These are phyloP conservation scores for Oncopodura yosiiana DNA, from an alignment of 1,140 invertebrate genomes.

Conservation along the genomic window DNA sequence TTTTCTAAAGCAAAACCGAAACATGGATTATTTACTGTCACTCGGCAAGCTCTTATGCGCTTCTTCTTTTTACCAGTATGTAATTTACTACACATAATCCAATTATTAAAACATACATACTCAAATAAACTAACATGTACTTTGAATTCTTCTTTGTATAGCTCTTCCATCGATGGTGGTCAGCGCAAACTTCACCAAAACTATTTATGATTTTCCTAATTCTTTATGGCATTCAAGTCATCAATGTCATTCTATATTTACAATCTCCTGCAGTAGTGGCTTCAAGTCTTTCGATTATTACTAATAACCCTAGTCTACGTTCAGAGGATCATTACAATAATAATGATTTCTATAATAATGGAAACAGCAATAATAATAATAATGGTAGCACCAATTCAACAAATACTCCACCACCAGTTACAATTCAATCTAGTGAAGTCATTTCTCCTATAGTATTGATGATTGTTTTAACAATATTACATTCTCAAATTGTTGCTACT, in stretches of 20 bases:
- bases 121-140: no score
- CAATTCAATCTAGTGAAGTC: constrained; percentile 48
- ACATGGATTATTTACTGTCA: constrained; percentile 69
- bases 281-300: no score
- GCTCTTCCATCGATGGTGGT: constrained; percentile 82
- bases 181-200: constrained; percentile 64
- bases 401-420: no score
- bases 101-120: no score
- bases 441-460: constrained; percentile 69
- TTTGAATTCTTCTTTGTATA: no score
- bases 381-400: no score
- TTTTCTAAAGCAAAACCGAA: constrained; percentile 89
- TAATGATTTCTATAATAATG: no score
- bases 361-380: no score
- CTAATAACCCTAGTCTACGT: no score
- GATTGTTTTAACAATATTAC: constrained; percentile 69
- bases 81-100: no score
- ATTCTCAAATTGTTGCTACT: constrained; percentile 55
- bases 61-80: constrained; percentile 69
- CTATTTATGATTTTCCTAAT: constrained; percentile 61
- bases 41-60: constrained; percentile 64
- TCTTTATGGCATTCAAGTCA: constrained; percentile 64
- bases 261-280: constrained; percentile 39
- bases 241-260: constrained; percentile 56
- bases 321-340: no score